Conservation (phyloP, 2,888 invertebrate genomes). For the Calameuta idolon region DNA sequence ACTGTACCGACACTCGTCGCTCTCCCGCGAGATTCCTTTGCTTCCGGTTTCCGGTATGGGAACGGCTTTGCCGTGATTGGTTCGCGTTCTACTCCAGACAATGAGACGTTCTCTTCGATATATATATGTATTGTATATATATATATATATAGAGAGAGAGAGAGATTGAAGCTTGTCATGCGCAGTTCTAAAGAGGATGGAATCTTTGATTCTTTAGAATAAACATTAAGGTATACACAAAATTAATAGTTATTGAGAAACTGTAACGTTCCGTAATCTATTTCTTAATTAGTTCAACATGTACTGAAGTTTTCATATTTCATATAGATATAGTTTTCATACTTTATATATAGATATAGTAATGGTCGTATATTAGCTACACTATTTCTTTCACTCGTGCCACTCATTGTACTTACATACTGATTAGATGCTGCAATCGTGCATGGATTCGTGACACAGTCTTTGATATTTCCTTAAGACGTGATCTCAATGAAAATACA, state of each 20-base stretch:
- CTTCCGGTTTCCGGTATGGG: slow-evolving; percentile 62
- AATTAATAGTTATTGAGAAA: not conserved
- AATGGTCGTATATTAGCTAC: not conserved
- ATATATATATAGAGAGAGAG: too few species aligned
- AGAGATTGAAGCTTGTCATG: not conserved
- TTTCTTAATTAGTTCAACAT: not conserved
- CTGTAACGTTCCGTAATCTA: not conserved
- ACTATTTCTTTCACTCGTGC: not conserved
- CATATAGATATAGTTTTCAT: not conserved
- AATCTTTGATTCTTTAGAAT: not conserved
- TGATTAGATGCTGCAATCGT: not conserved
- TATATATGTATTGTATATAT: not conserved
- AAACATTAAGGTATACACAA: not conserved
- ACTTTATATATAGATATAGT: not conserved
- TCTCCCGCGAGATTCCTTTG: slow-evolving; percentile 57
- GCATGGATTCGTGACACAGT: not conserved
- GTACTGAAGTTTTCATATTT: not conserved
- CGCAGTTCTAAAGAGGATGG: not conserved
- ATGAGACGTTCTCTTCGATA: slow-evolving; percentile 15
- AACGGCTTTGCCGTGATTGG: slow-evolving; percentile 57
- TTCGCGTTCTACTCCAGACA: slow-evolving; percentile 28
- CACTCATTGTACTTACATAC: not conserved
- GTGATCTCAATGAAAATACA: not conserved
- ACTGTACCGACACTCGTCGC: slow-evolving; percentile 32
- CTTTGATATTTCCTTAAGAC: not conserved